Evolutionary conservation across 2,888 invertebrate genomes (phyloP).

Genomic region (Julus scanicus): DNA sequence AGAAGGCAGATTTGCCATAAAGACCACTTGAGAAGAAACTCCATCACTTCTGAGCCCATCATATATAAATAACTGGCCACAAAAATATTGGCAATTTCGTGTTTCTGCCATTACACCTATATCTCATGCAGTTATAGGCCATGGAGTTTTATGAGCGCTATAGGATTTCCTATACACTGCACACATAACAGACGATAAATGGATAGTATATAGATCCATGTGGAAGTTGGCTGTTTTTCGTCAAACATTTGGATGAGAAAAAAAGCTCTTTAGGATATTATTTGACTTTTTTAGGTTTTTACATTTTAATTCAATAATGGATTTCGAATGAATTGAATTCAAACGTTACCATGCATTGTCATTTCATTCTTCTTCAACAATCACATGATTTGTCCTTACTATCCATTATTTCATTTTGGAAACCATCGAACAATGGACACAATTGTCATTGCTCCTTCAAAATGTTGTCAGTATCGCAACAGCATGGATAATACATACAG

Average conservation of each 20-base stretch:
- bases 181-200: neutral
- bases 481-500: no score
- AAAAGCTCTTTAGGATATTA: neutral
- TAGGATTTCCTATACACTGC: conserved; percentile 31
- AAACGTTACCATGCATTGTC: neutral
- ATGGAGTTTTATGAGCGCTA: conserved; percentile 29
- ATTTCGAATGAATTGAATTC: conserved; percentile 5
- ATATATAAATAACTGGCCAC: conserved; percentile 47
- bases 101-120: conserved; percentile 24
- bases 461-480: no score
- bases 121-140: conserved; percentile 41
- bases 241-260: neutral
- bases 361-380: neutral
- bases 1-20: conserved; percentile 37
- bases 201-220: neutral
- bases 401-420: no score
- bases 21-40: conserved; percentile 37
- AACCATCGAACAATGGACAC: no score
- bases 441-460: no score
- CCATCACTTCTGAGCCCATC: conserved; percentile 43
- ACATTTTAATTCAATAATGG: neutral
- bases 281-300: no score
- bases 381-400: no score
- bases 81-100: conserved; percentile 44
- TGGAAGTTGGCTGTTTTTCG: neutral